A percentile compares a stretch with the other conserved stretches of the same genome.
Evolutionary conservation across 30 jellyfish, hydroid and myxozoan species (phyloP).

Genomic region (Hydractinia symbiolongicarpus): DNA sequence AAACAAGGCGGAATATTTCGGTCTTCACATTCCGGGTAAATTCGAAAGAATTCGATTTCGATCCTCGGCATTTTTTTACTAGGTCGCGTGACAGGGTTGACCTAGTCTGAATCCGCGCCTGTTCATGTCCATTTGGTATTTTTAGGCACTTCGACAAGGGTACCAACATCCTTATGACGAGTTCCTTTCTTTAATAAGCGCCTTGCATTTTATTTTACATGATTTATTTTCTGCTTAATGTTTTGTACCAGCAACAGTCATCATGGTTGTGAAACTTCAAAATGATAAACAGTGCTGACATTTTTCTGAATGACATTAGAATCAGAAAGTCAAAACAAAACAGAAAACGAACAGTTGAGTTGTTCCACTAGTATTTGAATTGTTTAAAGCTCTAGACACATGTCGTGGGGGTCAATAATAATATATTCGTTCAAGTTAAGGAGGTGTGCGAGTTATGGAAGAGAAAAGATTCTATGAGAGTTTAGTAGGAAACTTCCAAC

Average conservation of each 20-base stretch:
- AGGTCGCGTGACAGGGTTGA: too few species aligned
- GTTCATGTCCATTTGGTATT: neutral
- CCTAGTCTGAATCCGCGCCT: neutral
- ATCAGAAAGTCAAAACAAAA: too few species aligned
- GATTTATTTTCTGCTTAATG: constrained; percentile 8
- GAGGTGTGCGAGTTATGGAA: too few species aligned
- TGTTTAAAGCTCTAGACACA: too few species aligned
- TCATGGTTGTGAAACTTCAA: constrained; percentile 9
- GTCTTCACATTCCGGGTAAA: neutral
- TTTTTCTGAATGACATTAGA: neutral
- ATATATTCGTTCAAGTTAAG: too few species aligned
- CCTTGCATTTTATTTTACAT: too few species aligned
- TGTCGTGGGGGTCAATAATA: too few species aligned
- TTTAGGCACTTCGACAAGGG: constrained; percentile 10
- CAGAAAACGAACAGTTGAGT: too few species aligned
- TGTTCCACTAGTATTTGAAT: too few species aligned
- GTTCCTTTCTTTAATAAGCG: too few species aligned
- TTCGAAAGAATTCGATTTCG: neutral
- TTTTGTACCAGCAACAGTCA: constrained; percentile 5
- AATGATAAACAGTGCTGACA: constrained; percentile 1
- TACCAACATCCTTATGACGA: neutral
- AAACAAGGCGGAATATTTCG: neutral
- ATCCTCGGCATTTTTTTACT: too few species aligned
- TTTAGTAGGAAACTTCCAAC: neutral
- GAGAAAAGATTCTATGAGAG: constrained; percentile 8